phyloP scores from a whole-genome alignment of 2,888 invertebrate species.

The Tachina fera region DNA sequence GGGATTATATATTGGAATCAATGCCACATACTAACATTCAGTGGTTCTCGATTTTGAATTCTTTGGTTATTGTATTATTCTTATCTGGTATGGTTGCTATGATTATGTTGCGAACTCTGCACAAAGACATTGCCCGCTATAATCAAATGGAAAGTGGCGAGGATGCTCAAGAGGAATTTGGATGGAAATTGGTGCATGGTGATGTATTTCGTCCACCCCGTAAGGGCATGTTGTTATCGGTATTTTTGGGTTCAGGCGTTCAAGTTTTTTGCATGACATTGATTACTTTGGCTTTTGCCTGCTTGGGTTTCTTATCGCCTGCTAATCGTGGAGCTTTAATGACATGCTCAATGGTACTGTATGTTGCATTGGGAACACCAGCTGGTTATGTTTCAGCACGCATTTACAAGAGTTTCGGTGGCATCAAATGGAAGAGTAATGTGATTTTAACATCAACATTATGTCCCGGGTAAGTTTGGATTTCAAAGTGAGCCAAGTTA shows the following conservation, averaged over 20 bases:
- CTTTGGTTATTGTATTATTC: constrained; percentile 97
- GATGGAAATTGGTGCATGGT: constrained; percentile 99
- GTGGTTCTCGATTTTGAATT: constrained; percentile 99
- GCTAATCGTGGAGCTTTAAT: constrained; percentile 99
- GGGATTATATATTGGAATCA: constrained; percentile 99
- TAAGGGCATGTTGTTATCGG: constrained; percentile 97
- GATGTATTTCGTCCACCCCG: constrained; percentile 98
- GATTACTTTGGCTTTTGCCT: constrained; percentile 98
- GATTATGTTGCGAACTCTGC: constrained; percentile 97
- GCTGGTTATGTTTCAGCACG: constrained; percentile 98
- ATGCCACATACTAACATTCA: constrained; percentile 99
- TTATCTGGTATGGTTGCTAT: constrained; percentile 99
- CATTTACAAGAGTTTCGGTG: constrained; percentile 99
- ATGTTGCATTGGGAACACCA: constrained; percentile 97
- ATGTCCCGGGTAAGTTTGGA: constrained; percentile 92
- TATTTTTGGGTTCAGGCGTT: constrained; percentile 97
- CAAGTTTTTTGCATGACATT: constrained; percentile 98
- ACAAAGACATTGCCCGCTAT: constrained; percentile 99
- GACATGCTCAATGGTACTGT: constrained; percentile 98
- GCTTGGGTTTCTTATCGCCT: constrained; percentile 98
- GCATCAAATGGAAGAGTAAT: constrained; percentile 99
- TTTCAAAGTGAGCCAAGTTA: neutral
- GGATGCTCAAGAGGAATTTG: constrained; percentile 93
- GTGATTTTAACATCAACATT: constrained; percentile 97
- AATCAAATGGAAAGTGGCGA: constrained; percentile 96